Evolutionary conservation across 2,113 vertebrate species (phyloP).

Genomic region (Bujurquina vittata): DNA sequence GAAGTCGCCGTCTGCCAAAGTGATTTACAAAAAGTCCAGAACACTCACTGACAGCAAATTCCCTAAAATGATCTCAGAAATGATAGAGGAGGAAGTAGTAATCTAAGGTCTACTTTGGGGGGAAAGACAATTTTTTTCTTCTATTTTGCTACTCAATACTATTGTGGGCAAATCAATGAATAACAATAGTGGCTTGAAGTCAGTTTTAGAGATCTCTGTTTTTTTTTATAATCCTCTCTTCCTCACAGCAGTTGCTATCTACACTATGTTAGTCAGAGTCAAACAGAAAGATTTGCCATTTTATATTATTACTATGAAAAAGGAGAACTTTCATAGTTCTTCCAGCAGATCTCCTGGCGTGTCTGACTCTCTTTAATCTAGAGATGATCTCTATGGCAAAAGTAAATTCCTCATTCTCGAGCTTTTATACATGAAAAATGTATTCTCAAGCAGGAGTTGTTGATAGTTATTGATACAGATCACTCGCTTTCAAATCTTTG

Average conservation of each 20-base stretch:
- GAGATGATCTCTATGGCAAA: not conserved
- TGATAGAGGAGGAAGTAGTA: not conserved
- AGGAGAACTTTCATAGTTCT: not conserved
- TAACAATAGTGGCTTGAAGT: not conserved
- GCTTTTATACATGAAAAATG: not conserved
- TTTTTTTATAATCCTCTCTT: not conserved
- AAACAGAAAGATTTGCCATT: not conserved
- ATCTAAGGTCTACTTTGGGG: not conserved
- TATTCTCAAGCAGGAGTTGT: not conserved
- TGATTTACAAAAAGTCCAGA: constrained; percentile 19
- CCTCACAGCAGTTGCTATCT: not conserved
- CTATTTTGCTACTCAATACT: not conserved
- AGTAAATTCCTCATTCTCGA: not conserved
- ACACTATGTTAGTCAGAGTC: not conserved
- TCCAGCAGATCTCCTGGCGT: not conserved
- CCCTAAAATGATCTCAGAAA: not conserved
- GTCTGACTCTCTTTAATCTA: not conserved
- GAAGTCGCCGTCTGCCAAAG: constrained; percentile 80
- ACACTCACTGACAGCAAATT: not conserved
- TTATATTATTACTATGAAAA: not conserved
- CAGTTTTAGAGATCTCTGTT: not conserved
- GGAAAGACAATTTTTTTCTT: accelerated
- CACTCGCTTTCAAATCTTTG: not conserved
- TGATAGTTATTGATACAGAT: not conserved
- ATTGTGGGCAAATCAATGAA: not conserved